Conservation (phyloP, 2,797 vertebrate genomes). For the Coracias cyanogaster region DNA sequence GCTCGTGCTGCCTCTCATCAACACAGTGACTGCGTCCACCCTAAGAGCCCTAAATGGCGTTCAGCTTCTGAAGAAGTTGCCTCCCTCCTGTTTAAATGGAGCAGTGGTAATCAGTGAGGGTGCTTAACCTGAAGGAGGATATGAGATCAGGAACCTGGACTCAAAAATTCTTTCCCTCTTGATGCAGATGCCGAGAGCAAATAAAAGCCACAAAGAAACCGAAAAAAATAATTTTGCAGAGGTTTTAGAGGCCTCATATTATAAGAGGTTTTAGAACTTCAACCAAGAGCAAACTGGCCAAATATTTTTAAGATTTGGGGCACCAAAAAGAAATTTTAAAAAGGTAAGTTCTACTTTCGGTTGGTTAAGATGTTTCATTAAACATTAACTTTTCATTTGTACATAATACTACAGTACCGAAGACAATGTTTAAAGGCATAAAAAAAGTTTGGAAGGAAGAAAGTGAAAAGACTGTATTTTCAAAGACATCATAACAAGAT, state of each 20-base stretch:
- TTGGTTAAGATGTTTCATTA: neutral
- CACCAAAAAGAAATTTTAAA: neutral
- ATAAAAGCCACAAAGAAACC: neutral
- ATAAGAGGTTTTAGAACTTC: neutral
- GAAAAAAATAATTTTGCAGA: neutral
- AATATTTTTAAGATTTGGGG: neutral
- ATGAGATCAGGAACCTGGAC: neutral
- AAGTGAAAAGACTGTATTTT: neutral
- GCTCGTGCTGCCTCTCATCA: neutral
- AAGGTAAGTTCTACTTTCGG: neutral
- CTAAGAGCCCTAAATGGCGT: neutral
- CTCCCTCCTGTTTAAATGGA: neutral
- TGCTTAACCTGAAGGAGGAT: neutral
- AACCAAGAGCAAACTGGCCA: neutral
- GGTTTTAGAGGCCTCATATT: neutral
- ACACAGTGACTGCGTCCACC: neutral
- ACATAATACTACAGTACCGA: neutral
- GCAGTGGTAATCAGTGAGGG: neutral
- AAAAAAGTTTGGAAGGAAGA: neutral
- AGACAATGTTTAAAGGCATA: neutral
- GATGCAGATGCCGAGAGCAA: neutral
- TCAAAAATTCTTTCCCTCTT: neutral
- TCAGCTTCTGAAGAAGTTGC: neutral
- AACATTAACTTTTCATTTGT: neutral
- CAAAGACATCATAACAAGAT: neutral